Evolutionary conservation across 1,140 invertebrate genomes (phyloP), one percentile per base, ranked within the genome.

Genomic region (Drosophila leontia): DNA sequence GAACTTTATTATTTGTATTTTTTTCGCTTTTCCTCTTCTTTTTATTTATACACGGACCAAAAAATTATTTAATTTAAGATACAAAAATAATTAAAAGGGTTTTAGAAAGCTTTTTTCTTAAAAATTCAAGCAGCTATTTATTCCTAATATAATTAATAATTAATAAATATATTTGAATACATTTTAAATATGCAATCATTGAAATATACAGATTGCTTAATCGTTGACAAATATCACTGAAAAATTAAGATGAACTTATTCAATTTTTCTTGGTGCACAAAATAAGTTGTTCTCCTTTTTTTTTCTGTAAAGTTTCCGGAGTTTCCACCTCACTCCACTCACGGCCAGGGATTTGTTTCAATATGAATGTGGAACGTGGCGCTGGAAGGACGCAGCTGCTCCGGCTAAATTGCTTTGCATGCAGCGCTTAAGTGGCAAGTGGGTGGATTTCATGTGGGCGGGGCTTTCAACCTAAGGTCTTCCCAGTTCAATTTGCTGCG

Each of bases 1-100:
- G 91, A 92, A 92, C 91, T 92, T 92, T 92, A 91, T 92, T 91
- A 92, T 86, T 87, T 90, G 68, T 72, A 75, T 75, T 69, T 56
- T 34, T 62, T 61, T n/a, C 19, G 23, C 47, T 17, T n/a, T 58
- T 69, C 32, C 23, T n/a, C n/a, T 34, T n/a, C 34, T 57, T 41
- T 60, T 61, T 26, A 70, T 70, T 60, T 74, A 15, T 70, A 15
- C 62, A 65, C 23, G 6, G 39, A 12, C 6, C 12, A 7, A 32
- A 63, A 63, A 51, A 17, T 7, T 7, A 32, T 0, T 3, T 1
- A 6, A n/a, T 11, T 29, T 11, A 1, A 0, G n/a, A 5, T 5
- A 6, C n/a, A 8, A 48, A 23, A 15, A 15, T 4, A 15, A 15
- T 26, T 3, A 7, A 26, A 7, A 44, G 17, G 35, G 3, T 5